Conservation (phyloP, 2,888 invertebrate genomes). For the Cancer borealis region DNA sequence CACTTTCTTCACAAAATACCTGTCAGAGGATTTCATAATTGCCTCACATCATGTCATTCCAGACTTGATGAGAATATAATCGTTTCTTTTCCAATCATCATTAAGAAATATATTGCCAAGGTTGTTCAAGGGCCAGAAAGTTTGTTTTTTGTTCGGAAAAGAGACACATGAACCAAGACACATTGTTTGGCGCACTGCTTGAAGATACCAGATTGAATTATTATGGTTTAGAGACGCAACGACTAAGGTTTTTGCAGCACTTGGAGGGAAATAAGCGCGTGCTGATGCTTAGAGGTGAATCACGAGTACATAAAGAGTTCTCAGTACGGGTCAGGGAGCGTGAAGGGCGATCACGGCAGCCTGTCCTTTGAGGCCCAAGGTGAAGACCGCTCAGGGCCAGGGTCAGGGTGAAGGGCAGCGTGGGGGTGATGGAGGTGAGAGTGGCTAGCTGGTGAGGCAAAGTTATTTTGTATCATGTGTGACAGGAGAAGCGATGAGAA, state of each 20-base stretch:
- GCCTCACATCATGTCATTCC: not conserved
- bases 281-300: not conserved
- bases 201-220: no score
- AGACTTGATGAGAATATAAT: not conserved
- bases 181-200: no score
- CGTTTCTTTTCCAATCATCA: not conserved
- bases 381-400: constrained; percentile 15
- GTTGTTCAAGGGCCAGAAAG: not conserved
- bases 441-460: not conserved
- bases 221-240: no score
- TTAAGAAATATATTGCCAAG: not conserved
- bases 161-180: not conserved
- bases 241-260: not conserved
- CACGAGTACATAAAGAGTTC: constrained; percentile 2
- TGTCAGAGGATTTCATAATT: not conserved
- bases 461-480: not conserved
- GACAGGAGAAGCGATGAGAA: not conserved
- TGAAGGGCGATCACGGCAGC: not conserved
- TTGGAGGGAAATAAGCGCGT: not conserved
- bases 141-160: not conserved
- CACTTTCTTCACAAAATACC: not conserved
- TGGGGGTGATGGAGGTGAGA: not conserved
- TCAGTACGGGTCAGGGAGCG: not conserved
- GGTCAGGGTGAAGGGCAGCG: not conserved
- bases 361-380: not conserved